phyloP scores from a whole-genome alignment of 2,797 vertebrate species.

The Manis crassicaudata region DNA sequence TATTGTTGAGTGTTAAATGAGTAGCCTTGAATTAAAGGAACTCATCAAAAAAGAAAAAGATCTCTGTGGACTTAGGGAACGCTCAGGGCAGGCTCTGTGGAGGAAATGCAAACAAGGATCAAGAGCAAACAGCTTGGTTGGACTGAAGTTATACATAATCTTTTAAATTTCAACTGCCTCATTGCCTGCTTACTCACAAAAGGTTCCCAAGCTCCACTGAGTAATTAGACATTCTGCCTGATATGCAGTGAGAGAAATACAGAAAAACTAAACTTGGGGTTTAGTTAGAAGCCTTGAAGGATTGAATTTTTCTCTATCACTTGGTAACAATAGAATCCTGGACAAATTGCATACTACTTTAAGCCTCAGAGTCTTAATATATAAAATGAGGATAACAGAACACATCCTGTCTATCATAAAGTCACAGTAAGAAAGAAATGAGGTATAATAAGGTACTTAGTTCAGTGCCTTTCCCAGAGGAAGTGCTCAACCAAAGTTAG shows the following conservation, averaged over 20 bases:
- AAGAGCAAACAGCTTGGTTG: neutral
- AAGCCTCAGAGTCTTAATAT: slow-evolving; percentile 19
- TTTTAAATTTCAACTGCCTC: slow-evolving; percentile 2
- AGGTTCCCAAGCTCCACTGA: neutral
- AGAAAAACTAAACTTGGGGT: slow-evolving; percentile 6
- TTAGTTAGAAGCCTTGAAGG: neutral
- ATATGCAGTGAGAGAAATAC: neutral
- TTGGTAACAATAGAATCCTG: neutral
- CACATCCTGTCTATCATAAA: neutral
- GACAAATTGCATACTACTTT: slow-evolving; percentile 1
- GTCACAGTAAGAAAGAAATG: neutral
- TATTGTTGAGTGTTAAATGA: slow-evolving; percentile 39
- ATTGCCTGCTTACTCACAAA: neutral
- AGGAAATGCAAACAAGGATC: neutral
- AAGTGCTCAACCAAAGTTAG: slow-evolving; percentile 18
- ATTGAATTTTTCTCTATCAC: neutral
- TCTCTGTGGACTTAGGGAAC: neutral
- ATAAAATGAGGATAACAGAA: neutral
- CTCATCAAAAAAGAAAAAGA: neutral
- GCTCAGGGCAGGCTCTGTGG: neutral
- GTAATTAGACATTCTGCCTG: slow-evolving; percentile 6
- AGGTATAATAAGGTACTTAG: slow-evolving; percentile 11
- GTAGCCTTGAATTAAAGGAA: neutral
- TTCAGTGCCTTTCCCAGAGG: neutral
- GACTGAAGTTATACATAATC: neutral